These are phyloP conservation scores for Gadus chalcogrammus DNA, from an alignment of 2,113 vertebrate genomes.

Conservation along the genomic window DNA sequence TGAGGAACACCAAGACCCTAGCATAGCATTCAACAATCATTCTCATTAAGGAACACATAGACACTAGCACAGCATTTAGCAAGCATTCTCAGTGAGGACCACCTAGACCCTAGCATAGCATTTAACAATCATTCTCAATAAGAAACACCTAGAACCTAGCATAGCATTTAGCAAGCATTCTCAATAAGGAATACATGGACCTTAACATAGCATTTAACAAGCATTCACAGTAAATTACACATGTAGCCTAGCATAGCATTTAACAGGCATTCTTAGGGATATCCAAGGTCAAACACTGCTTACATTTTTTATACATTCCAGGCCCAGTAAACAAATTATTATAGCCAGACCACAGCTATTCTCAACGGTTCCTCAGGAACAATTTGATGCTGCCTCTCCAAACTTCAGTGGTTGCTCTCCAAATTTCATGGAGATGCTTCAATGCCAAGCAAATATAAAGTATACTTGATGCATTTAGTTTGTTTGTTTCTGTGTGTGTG, in stretches of 20 bases:
- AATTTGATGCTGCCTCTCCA: slow-evolving; percentile 15
- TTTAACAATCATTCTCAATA: not conserved
- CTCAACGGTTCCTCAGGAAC: not conserved
- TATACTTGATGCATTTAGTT: slow-evolving; percentile 3
- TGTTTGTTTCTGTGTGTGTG: slow-evolving; percentile 22
- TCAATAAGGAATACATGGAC: slow-evolving; percentile 25
- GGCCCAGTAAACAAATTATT: slow-evolving; percentile 39
- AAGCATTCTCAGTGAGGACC: too few species aligned
- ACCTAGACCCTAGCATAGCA: too few species aligned
- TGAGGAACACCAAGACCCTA: too few species aligned
- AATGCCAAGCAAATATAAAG: slow-evolving; percentile 29
- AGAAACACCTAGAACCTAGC: too few species aligned
- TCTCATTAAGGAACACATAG: too few species aligned
- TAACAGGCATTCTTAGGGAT: not conserved
- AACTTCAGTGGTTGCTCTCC: slow-evolving; percentile 24
- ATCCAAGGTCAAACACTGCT: slow-evolving; percentile 27
- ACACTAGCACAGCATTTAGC: too few species aligned
- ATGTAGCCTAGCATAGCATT: too few species aligned
- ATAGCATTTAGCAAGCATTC: not conserved
- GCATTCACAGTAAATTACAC: not conserved
- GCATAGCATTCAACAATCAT: not conserved
- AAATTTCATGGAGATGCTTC: slow-evolving; percentile 25
- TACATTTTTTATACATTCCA: slow-evolving; percentile 19
- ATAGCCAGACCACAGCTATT: not conserved
- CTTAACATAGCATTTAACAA: slow-evolving; percentile 3